Conservation (phyloP, 2,797 vertebrate genomes). For the Lepilemur septentrionalis region DNA sequence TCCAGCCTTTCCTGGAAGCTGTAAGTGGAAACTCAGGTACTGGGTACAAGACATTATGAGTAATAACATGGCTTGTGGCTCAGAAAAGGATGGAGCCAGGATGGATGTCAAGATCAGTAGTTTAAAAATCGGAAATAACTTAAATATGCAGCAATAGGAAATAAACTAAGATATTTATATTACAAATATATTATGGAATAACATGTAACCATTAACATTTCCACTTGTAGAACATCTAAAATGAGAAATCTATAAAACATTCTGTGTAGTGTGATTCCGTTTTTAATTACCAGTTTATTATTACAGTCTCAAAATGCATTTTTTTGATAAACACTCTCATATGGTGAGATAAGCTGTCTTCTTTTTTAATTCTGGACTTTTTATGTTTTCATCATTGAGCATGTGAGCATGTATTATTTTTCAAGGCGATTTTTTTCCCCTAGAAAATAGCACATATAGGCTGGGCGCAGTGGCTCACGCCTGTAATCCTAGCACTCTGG, state of each 20-base stretch:
- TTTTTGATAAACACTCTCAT: neutral
- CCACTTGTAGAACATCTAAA: neutral
- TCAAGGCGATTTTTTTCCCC: neutral
- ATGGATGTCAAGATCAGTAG: neutral
- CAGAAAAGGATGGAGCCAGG: neutral
- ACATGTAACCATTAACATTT: neutral
- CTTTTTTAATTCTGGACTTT: constrained; percentile 41
- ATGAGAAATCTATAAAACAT: constrained; percentile 20
- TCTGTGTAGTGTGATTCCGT: neutral
- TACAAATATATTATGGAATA: neutral
- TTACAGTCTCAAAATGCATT: neutral
- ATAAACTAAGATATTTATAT: neutral
- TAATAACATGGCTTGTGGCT: neutral
- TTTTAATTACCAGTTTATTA: constrained; percentile 13
- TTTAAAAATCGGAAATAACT: neutral
- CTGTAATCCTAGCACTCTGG: too few species aligned
- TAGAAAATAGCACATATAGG: neutral
- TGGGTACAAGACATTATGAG: neutral
- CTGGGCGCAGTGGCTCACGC: too few species aligned
- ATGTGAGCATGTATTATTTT: neutral
- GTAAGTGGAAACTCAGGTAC: neutral
- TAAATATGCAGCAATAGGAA: neutral
- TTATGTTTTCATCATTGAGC: neutral
- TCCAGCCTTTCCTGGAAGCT: neutral
- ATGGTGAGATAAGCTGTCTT: neutral